phyloP scores from a whole-genome alignment of 2,888 invertebrate genomes.

The Lithophane socia region DNA sequence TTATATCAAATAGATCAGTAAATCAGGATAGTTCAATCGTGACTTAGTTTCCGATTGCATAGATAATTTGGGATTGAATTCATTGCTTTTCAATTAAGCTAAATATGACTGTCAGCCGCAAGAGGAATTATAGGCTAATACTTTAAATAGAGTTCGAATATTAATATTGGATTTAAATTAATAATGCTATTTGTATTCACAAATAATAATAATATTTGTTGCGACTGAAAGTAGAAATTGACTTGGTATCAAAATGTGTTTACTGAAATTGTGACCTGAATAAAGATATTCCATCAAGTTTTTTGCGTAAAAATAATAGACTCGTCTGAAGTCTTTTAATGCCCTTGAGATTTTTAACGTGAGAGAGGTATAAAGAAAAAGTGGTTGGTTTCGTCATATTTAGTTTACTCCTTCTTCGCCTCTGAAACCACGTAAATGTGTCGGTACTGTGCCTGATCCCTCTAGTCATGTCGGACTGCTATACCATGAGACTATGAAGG shows the following conservation, averaged over 20 bases:
- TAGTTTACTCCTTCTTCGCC: neutral
- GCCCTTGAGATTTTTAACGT: neutral
- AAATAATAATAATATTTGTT: constrained; percentile 37
- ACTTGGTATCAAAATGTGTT: constrained; percentile 49
- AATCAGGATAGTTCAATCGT: constrained; percentile 45
- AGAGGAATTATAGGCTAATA: constrained; percentile 32
- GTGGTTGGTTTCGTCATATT: neutral
- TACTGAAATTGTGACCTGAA: constrained; percentile 41
- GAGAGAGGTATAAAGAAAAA: neutral
- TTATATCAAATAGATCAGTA: constrained; percentile 32
- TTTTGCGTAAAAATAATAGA: constrained; percentile 13
- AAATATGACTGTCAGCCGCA: constrained; percentile 42
- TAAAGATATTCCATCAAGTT: constrained; percentile 22
- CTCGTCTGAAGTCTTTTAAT: constrained; percentile 1
- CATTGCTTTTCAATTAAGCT: constrained; percentile 61
- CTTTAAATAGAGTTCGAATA: constrained; percentile 48
- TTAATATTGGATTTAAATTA: constrained; percentile 38
- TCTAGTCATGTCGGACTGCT: neutral
- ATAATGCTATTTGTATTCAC: constrained; percentile 41
- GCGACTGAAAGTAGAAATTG: constrained; percentile 43
- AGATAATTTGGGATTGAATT: constrained; percentile 34
- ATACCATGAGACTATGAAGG: neutral
- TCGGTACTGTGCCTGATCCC: neutral
- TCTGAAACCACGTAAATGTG: neutral
- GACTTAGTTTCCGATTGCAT: constrained; percentile 45